Evolutionary conservation across 2,888 invertebrate genomes (phyloP), one percentile per base, ranked within the genome.

Genomic region (Nymphalis c-album): DNA sequence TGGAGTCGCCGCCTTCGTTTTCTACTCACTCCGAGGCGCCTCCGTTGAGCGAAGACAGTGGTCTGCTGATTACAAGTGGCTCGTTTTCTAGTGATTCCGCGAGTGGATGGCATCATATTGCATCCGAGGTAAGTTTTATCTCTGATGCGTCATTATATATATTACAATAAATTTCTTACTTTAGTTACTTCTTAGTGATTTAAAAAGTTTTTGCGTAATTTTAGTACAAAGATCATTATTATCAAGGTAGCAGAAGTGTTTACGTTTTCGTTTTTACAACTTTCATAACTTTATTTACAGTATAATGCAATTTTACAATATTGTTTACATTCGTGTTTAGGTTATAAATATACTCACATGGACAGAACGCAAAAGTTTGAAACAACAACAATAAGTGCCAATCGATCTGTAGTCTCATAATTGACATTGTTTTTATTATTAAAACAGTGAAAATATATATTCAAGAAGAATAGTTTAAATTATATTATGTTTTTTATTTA

Each of bases 1-100:
- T 96, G 96, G 96, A 96, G 93, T 96, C 95, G 79, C 95, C 96
- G 82, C 95, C 95, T 81, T 94, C 95, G 75, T 95, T 95, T 86
- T 95, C 95, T 76, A 94, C 95, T 83, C 95, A 95, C 90, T 95
- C 95, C 76, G 95, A 95, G 85, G 94, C 94, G 77, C 95, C 95
- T 86, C 94, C 94, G 77, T 92, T 95, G 83, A 95, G 95, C 85
- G 95, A 95, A 90, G 95, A 96, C 83, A 95, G 95, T 92, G 95
- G 95, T 81, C 93, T 96, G 78, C 90, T 96, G 76, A 90, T 95
- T 81, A 94, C 94, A 78, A 95, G 95, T 90, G 95, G 95, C 78
- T 96, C 96, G 73, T 94, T 95, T 86, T 95, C 95, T 73, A 96
- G 95, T 86, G 95, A 95, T 85, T 95, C 95, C 78, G 95, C 95